A percentile compares a stretch with the other conserved stretches of the same genome.
These are phyloP conservation scores for Ceratitis capitata DNA, from an alignment of 1,140 invertebrate species.

Conservation along the genomic window DNA sequence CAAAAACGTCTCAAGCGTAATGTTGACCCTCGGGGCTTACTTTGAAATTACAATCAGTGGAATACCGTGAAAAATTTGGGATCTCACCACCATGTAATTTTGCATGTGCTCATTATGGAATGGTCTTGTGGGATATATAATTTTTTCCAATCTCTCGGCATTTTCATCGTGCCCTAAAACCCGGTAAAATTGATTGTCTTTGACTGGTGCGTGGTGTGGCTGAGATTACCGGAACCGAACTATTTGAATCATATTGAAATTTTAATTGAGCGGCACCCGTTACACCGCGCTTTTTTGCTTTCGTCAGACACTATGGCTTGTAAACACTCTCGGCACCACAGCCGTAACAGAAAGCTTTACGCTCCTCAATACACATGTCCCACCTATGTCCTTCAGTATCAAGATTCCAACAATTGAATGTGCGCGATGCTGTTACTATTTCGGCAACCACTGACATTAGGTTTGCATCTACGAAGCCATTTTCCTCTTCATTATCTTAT, in stretches of 20 bases:
- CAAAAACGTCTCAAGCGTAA: constrained; percentile 20
- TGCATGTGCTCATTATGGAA: background rate
- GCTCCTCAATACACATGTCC: too few species aligned
- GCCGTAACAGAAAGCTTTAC: too few species aligned
- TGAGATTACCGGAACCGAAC: background rate
- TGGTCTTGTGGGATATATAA: too few species aligned
- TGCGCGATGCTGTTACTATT: background rate
- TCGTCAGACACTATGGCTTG: too few species aligned
- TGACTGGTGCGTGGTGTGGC: background rate
- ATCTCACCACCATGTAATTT: background rate
- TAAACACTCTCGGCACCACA: too few species aligned
- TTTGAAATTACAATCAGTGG: too few species aligned
- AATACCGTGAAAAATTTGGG: too few species aligned
- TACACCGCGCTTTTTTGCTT: too few species aligned
- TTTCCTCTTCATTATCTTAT: background rate
- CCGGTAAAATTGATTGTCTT: background rate
- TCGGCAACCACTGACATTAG: background rate
- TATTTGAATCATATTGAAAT: background rate
- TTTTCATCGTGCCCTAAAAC: background rate
- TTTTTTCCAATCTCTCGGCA: background rate
- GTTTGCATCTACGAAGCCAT: background rate
- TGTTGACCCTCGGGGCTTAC: constrained; percentile 26
- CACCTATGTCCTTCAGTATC: too few species aligned
- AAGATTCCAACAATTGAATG: background rate
- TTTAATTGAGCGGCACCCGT: background rate